phyloP scores from a whole-genome alignment of 2,797 vertebrate species.

The Phyllotis vaccarum region DNA sequence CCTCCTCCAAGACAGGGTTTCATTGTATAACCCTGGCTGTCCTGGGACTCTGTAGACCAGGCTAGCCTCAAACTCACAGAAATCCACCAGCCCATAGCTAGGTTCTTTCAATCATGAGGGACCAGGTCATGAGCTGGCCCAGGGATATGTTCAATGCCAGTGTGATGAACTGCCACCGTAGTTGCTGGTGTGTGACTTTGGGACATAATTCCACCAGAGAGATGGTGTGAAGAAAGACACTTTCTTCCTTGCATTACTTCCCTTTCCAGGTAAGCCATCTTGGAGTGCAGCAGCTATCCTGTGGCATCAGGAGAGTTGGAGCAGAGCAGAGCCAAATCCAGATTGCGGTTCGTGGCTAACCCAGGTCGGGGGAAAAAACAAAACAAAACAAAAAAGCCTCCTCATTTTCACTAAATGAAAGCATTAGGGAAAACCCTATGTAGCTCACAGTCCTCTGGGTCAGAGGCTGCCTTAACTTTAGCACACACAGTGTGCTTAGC shows the following conservation, averaged over 20 bases:
- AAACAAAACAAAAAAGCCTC: not conserved
- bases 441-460: not conserved
- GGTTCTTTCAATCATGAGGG: not conserved
- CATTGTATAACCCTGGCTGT: not conserved
- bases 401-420: not conserved
- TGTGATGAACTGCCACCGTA: not conserved
- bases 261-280: not conserved
- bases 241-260: not conserved
- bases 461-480: not conserved
- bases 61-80: not conserved
- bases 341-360: rapidly evolving
- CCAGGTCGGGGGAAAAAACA: not conserved
- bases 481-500: not conserved
- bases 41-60: not conserved
- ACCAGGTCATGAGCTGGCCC: not conserved
- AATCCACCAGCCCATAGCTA: not conserved
- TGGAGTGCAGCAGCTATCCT: not conserved
- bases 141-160: not conserved
- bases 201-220: not conserved
- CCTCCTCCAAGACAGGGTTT: not conserved
- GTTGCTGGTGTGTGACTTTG: not conserved
- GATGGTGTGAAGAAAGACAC: no score
- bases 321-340: not conserved
- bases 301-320: not conserved
- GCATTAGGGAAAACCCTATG: rapidly evolving